Base-by-base conservation (phyloP, 2,888 invertebrate species). In the Lamellibrachia satsuma region DNA sequence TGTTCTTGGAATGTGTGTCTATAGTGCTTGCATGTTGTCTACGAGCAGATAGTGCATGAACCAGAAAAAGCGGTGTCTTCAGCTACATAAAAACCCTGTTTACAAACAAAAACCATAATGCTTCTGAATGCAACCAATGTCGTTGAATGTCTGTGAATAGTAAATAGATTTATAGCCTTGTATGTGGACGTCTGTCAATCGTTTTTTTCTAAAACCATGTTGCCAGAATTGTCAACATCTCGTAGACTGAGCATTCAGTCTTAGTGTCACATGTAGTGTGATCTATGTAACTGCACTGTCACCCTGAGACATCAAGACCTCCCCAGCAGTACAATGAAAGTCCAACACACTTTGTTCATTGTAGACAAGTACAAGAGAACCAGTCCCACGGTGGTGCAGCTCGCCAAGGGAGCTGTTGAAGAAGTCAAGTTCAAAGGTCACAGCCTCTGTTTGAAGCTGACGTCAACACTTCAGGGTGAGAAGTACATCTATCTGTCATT, bases 361-460 rank as follows among this genome's bases (percentile, higher is more conserved):
- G 15, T 90, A 95, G 95, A 95, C 91, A 94, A 95, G 90, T 92
- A 90, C 60, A 94, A 94, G 93, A 94, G 94, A 57, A 94, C 95
- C 8, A 95, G 95, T 92, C 96, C 96, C 9, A 95, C 95, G 9
- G 94, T 95, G 22, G 95, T 96, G 6, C 96, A 96, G 94, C 93
- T 96, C n/a, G 96, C 96, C 51, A 96, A 96, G 93, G 96, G 96
- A 9, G 93, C 94, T 7, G 96, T 96, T 55, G 96, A 96, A 92
- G 96, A 96, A 93, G 95, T 95, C 22, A 95, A 95, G 93, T 93
- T 95, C 93, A 96, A 96, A 95, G 96, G 95, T 94, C 96, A 96
- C 93, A 94, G 95, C 4, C 93, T 95, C 91, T 95, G 95, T 60
- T 94, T 96, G 90, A 96, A 96, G 94, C 91, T 96, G 93, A 96